Evolutionary conservation across 2,888 invertebrate genomes (phyloP).

Genomic region (Anoplius nigerrimus): DNA sequence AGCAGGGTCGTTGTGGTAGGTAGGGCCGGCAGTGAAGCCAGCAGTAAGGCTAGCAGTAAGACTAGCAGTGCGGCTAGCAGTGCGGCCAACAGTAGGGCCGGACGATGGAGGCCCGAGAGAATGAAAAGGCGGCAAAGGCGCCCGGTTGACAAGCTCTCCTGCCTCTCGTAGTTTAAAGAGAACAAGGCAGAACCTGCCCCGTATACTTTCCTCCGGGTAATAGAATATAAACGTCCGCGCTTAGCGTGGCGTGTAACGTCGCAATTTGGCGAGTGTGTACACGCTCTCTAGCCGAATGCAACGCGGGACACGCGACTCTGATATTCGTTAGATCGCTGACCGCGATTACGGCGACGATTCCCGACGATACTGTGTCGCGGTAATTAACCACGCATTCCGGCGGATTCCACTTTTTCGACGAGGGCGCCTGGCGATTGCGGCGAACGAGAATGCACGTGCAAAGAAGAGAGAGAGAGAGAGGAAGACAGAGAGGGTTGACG

Average conservation of each 20-base stretch:
- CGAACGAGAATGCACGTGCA: no score
- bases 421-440: no score
- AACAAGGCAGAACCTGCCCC: constrained; percentile 7
- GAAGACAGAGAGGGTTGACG: no score
- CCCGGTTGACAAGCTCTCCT: constrained; percentile 41
- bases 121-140: no score
- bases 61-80: no score
- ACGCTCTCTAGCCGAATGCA: not conserved
- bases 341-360: constrained; percentile 1
- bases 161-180: constrained; percentile 18
- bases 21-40: no score
- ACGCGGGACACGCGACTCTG: constrained; percentile 31
- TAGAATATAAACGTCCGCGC: constrained; percentile 25
- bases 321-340: constrained; percentile 20
- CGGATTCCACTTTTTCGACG: no score
- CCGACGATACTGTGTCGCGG: not conserved
- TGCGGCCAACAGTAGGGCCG: no score
- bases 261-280: constrained; percentile 21
- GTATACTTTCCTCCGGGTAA: constrained; percentile 2
- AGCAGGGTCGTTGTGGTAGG: no score
- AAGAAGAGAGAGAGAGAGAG: no score
- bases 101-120: no score
- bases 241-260: constrained; percentile 33
- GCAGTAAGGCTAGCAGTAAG: no score
- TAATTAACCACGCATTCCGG: not conserved